Conservation (phyloP, 2,888 invertebrate genomes). For the Hipparchia semele region DNA sequence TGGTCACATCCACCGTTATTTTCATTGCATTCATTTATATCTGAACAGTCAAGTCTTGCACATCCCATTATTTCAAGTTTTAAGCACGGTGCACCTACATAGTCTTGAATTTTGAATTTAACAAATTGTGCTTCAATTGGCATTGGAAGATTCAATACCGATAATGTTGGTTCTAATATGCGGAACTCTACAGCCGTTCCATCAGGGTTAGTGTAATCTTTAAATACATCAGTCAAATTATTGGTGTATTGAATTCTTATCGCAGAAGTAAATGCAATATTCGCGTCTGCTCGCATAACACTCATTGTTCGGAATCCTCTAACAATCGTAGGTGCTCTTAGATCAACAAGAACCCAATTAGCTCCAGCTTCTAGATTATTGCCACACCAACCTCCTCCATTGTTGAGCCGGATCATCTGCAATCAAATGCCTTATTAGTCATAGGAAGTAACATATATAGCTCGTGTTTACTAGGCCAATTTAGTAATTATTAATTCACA, state of each 20-base stretch:
- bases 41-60: slow-evolving; percentile 93
- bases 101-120: slow-evolving; percentile 93
- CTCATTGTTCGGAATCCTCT: slow-evolving; percentile 96
- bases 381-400: slow-evolving; percentile 95
- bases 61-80: slow-evolving; percentile 97
- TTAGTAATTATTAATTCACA: background rate
- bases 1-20: slow-evolving; percentile 97
- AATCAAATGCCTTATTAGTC: background rate
- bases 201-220: slow-evolving; percentile 96
- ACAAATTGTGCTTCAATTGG: slow-evolving; percentile 96
- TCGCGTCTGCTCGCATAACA: slow-evolving; percentile 91
- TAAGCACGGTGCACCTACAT: slow-evolving; percentile 93
- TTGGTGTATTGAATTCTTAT: slow-evolving; percentile 95
- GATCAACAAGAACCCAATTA: slow-evolving; percentile 94
- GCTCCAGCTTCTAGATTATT: slow-evolving; percentile 92
- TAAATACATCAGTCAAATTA: slow-evolving; percentile 93
- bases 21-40: slow-evolving; percentile 93
- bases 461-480: background rate
- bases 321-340: slow-evolving; percentile 94
- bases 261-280: slow-evolving; percentile 94
- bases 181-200: slow-evolving; percentile 96
- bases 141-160: slow-evolving; percentile 93
- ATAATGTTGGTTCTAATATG: slow-evolving; percentile 94
- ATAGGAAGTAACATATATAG: background rate
- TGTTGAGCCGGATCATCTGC: slow-evolving; percentile 90